Evolutionary conservation across 1,140 invertebrate species (phyloP), one percentile per base, ranked within the genome.

Genomic region (Hycleus phaleratus): DNA sequence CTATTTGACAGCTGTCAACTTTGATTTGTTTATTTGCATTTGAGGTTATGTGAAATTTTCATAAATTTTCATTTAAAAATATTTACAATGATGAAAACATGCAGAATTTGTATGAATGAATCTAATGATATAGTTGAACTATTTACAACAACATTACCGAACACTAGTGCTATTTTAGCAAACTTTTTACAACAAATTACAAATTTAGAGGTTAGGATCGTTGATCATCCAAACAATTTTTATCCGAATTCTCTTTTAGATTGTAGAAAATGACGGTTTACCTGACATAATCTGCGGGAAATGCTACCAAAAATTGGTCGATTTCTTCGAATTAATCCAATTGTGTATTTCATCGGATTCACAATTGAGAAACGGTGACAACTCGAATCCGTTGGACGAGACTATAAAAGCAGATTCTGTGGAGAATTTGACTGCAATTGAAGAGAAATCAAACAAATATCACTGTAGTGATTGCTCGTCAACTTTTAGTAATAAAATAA

Each of bases 181-280:
- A 54, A 67, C 49, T 67, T 69, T 56, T 60, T 67, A 47, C 40
- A 49, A 26, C 58, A 56, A 56, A 49, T 68, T 18, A 67, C 67
- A 2, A 47, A 60, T 47, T 56, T 68, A 56, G 60, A 68, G 58
- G 67, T 68, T 56, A 60, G 11, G 46, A 6, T 54, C 3, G 38
- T 47, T 2, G 46, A 43, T 46, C 25, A 26, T 32, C 46, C 40
- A 44, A 26, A 52, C 32, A 42, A 53, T 25, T 48, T 54, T 9
- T 18, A 8, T 7, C 3, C 18, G 18, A 53, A 53, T 10, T 47
- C 26, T 26, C 39, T 52, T 60, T 11, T 57, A 68, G 66, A 50
- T 68, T 26, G 26, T 40, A 25, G 50, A 60, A 60, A 50, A 47
- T 3, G 64, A 68, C 32, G 62, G 53, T 43, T 44, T 65, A 10